Base-by-base conservation (phyloP, 2,797 vertebrate species). In the Urocyon cinereoargenteus region DNA sequence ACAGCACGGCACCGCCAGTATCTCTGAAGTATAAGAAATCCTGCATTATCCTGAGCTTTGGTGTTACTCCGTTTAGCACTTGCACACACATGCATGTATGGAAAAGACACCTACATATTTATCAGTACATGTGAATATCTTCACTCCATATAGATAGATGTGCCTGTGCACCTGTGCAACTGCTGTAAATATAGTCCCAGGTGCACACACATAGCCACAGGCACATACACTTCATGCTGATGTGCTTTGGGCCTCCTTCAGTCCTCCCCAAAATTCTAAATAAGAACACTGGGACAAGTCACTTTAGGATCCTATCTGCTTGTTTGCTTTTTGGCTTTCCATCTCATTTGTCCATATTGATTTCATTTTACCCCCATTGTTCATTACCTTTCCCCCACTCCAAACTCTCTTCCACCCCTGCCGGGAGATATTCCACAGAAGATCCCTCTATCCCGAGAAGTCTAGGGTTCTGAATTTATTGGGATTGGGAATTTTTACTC, bases 11-110 rank as follows among this genome's bases (percentile, higher is more conserved):
- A 8, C 7, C 0, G 34, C 22, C 70, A 87, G 10, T 73, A 82
- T 26, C 14, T 45, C 51, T 59, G 15, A 89, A 88, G 22, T 64
- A 36, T 36, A 57, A 79, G 24, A 82, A 81, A 28, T 49, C 22
- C 40, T 68, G 4, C 66, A 83, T 36, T 68, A 81, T 68, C 28
- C 83, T 86, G 86, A 88, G 72, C 6, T 61, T 68, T 81, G 31
- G 5, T 40, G 12, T 70, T 70, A 40, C 31, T 91, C 10, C 6
- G 22, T 68, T 70, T 93, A 84, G 31, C 22, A 72, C 10, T 34
- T 26, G 22, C 28, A 36, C 19, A 14, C 11, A 5, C 1, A 4
- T 9, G 5, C 18, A 10, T 28, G 86, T 12, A 45, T 28, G 49
- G 66, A 68, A 40, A 72, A 79, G 61, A 62, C 18, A 55, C 18